Percentiles rank a stretch among this genome's conserved stretches.
Conservation (phyloP, 2,797 vertebrate species). For the Novumbra hubbsi region DNA sequence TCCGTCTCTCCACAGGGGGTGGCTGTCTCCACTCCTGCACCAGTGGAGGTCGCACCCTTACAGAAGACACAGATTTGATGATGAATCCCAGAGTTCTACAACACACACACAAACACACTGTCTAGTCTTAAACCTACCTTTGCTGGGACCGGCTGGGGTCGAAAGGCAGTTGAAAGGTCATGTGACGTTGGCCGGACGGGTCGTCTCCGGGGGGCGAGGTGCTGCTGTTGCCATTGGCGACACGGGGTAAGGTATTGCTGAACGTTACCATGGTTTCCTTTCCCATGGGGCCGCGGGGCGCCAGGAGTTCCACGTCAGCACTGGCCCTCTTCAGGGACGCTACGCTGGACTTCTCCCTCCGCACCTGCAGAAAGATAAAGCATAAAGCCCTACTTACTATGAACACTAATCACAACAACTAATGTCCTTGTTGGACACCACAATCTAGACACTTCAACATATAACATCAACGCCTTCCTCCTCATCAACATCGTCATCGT, state of each 20-base stretch:
- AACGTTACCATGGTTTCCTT: slow-evolving; percentile 98
- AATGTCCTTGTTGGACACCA: no score
- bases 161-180: slow-evolving; percentile 92
- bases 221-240: slow-evolving; percentile 77
- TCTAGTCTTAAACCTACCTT: neutral
- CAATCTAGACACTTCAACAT: no score
- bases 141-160: slow-evolving; percentile 86
- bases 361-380: slow-evolving; percentile 55
- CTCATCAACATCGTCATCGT: neutral
- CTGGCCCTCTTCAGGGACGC: slow-evolving; percentile 90
- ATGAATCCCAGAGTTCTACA: neutral
- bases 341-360: slow-evolving; percentile 85
- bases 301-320: slow-evolving; percentile 89
- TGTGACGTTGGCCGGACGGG: slow-evolving; percentile 77
- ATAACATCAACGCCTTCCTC: no score
- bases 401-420: neutral
- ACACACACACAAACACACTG: neutral
- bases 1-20: slow-evolving; percentile 85
- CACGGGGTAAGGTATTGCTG: slow-evolving; percentile 91
- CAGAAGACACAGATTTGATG: neutral
- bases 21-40: slow-evolving; percentile 92
- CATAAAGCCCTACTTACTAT: neutral
- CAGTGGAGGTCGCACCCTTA: slow-evolving; percentile 65
- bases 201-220: slow-evolving; percentile 80
- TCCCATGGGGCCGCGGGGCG: slow-evolving; percentile 92